Conservation (phyloP, 1,140 invertebrate genomes). For the Chelonus insularis region DNA sequence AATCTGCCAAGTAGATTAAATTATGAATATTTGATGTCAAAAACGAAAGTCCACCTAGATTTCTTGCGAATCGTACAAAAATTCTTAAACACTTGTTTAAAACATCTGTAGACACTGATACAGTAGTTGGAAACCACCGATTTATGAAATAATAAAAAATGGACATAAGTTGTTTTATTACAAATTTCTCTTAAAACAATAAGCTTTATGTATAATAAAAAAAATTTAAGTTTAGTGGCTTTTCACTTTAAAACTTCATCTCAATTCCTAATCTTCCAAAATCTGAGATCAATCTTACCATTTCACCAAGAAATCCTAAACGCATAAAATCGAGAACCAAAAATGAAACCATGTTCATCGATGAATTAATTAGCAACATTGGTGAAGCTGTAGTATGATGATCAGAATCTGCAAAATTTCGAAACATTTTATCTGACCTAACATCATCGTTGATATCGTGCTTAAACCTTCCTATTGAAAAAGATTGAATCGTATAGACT, state of each 20-base stretch:
- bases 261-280: slow-evolving; percentile 27
- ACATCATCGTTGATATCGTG: neutral
- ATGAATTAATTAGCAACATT: slow-evolving; percentile 11
- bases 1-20: slow-evolving; percentile 10
- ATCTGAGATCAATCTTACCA: slow-evolving; percentile 22
- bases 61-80: neutral
- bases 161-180: neutral
- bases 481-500: no score
- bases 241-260: slow-evolving; percentile 26
- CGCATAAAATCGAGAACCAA: slow-evolving; percentile 28
- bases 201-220: slow-evolving; percentile 32
- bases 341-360: slow-evolving; percentile 10
- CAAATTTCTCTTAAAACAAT: slow-evolving; percentile 16
- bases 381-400: slow-evolving; percentile 21
- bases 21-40: slow-evolving; percentile 9
- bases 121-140: neutral
- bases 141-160: slow-evolving; percentile 6
- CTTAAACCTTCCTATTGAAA: no score
- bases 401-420: slow-evolving; percentile 6
- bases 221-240: slow-evolving; percentile 33
- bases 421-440: slow-evolving; percentile 18
- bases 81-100: neutral
- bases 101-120: neutral
- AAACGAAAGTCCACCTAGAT: neutral
- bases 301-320: slow-evolving; percentile 20